A percentile compares a stretch with the other conserved stretches of the same genome.
Conservation (phyloP, 2,888 invertebrate genomes). For the Drosophila nigritarsus region DNA sequence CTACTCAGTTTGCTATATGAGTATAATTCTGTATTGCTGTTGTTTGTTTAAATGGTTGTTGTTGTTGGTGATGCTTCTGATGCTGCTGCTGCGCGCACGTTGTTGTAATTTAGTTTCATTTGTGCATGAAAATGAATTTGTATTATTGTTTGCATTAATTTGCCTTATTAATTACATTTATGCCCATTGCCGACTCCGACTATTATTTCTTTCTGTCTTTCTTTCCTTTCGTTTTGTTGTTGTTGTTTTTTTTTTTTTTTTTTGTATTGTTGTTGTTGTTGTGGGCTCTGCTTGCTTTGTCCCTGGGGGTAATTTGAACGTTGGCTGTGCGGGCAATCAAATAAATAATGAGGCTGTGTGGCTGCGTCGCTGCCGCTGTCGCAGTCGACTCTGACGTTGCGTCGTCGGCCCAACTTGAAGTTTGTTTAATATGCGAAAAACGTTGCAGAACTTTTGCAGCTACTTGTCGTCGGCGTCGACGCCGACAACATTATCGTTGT, state of each 20-base stretch:
- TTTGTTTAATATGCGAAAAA: constrained; percentile 80
- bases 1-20: background rate
- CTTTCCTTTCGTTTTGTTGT: constrained; percentile 1
- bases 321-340: constrained; percentile 78
- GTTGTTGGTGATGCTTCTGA: constrained; percentile 6
- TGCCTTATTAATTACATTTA: constrained; percentile 81
- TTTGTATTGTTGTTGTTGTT: background rate
- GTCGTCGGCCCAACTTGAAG: constrained; percentile 55
- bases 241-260: background rate
- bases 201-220: constrained; percentile 54
- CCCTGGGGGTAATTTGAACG: constrained; percentile 76
- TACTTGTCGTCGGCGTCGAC: constrained; percentile 65
- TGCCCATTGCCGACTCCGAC: constrained; percentile 58
- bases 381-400: constrained; percentile 37
- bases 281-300: constrained; percentile 25
- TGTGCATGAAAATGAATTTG: constrained; percentile 79
- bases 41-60: constrained; percentile 29
- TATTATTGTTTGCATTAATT: constrained; percentile 81
- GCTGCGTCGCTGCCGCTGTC: constrained; percentile 43
- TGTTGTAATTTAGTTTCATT: constrained; percentile 78
- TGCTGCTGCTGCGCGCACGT: constrained; percentile 39
- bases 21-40: background rate
- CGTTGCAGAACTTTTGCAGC: constrained; percentile 75
- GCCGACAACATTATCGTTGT: constrained; percentile 34
- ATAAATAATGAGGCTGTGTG: constrained; percentile 74